Conservation (phyloP, 1,140 invertebrate species). For the Thaumatotibia leucotreta region DNA sequence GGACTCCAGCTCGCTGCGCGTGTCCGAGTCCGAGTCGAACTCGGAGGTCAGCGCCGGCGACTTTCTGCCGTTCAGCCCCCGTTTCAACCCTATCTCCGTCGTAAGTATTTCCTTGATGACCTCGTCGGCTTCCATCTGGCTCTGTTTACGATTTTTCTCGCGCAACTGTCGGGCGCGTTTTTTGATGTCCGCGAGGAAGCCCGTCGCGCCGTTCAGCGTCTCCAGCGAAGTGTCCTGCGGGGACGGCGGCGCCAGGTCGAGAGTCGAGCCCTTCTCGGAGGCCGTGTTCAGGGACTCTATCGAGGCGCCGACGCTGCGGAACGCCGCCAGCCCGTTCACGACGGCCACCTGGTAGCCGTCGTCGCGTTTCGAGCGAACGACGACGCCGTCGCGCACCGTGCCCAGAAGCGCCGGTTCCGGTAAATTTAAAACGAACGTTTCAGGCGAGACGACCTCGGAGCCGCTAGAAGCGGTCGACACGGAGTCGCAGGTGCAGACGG, state of each 20-base stretch:
- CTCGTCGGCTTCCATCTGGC: constrained; percentile 37
- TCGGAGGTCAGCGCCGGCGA: constrained; percentile 53
- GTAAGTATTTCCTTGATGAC: constrained; percentile 64
- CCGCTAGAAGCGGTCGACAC: constrained; percentile 45
- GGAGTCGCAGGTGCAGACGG: constrained; percentile 62
- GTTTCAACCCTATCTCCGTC: constrained; percentile 54
- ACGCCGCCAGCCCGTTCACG: constrained; percentile 52
- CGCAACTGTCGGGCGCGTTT: constrained; percentile 56
- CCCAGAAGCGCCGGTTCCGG: constrained; percentile 46
- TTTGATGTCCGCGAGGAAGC: constrained; percentile 63
- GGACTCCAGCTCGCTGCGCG: constrained; percentile 32
- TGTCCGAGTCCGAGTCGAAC: constrained; percentile 51
- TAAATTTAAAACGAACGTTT: constrained; percentile 47
- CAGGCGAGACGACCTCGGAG: constrained; percentile 51
- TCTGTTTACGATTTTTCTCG: constrained; percentile 41
- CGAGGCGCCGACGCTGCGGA: constrained; percentile 58
- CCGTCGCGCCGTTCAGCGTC: constrained; percentile 51
- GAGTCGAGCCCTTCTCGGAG: constrained; percentile 38
- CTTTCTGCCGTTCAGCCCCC: constrained; percentile 37
- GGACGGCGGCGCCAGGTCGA: background rate
- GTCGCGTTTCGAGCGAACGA: constrained; percentile 42
- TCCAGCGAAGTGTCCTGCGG: constrained; percentile 46
- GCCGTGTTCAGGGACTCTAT: constrained; percentile 52
- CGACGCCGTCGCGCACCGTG: constrained; percentile 43
- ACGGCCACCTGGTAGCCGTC: constrained; percentile 41